Percentiles rank a stretch among this genome's conserved stretches.
phyloP scores from a whole-genome alignment of 2,797 vertebrate genomes.

The Hippoglossus hippoglossus region DNA sequence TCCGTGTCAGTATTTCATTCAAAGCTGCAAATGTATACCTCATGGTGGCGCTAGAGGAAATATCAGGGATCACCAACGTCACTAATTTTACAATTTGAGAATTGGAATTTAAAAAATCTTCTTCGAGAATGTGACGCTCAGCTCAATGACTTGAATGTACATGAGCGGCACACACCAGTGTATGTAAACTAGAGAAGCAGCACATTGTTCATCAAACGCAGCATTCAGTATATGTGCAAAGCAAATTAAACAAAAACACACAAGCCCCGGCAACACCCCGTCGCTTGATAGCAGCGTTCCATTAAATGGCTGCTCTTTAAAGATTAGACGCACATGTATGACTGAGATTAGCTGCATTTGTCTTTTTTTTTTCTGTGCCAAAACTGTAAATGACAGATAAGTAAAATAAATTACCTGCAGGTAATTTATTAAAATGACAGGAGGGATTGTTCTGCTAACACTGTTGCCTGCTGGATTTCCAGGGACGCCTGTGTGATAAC shows the following conservation, averaged over 20 bases:
- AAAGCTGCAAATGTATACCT: background rate
- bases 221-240: slow-evolving; percentile 4
- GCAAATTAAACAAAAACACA: slow-evolving; percentile 41
- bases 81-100: background rate
- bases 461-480: slow-evolving; percentile 38
- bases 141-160: background rate
- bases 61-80: background rate
- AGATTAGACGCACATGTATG: slow-evolving; percentile 65
- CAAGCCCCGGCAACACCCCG: slow-evolving; percentile 12
- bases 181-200: slow-evolving; percentile 11
- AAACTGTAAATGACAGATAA: slow-evolving; percentile 84
- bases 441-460: slow-evolving; percentile 63
- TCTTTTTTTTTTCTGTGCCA: slow-evolving; percentile 75
- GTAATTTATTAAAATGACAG: slow-evolving; percentile 69
- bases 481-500: slow-evolving; percentile 60
- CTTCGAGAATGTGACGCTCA: background rate
- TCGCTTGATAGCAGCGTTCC: slow-evolving; percentile 25
- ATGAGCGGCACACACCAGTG: slow-evolving; percentile 1
- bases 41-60: background rate
- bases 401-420: slow-evolving; percentile 87
- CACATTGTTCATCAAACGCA: slow-evolving; percentile 46
- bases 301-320: slow-evolving; percentile 46
- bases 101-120: background rate
- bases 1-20: background rate
- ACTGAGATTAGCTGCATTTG: slow-evolving; percentile 64